Conservation (phyloP, 2,113 vertebrate species). For the Willisornis vidua region DNA sequence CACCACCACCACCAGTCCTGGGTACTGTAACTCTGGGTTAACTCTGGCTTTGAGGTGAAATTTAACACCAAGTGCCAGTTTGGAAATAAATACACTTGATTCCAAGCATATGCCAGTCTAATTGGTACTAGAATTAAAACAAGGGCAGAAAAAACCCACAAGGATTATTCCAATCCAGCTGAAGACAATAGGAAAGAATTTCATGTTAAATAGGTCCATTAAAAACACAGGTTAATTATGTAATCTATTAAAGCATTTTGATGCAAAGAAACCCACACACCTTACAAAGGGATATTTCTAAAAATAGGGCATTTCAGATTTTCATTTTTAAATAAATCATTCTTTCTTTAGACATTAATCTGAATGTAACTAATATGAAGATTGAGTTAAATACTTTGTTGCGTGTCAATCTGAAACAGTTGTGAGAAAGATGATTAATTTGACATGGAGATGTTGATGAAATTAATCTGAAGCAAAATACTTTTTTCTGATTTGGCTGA, state of each 20-base stretch:
- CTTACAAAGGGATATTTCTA: background rate
- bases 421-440: background rate
- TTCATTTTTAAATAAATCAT: background rate
- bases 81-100: background rate
- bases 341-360: background rate
- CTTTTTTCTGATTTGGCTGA: background rate
- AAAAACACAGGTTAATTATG: background rate
- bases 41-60: too few species aligned
- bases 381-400: background rate
- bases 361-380: background rate
- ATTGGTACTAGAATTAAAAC: background rate
- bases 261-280: background rate
- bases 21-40: background rate
- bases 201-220: background rate
- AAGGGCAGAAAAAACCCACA: rapidly evolving
- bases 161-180: background rate
- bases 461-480: background rate
- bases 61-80: background rate
- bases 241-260: background rate
- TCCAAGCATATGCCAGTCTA: background rate
- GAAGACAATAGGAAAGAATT: background rate
- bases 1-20: background rate
- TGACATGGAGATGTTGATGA: too few species aligned
- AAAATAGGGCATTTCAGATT: background rate
- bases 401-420: background rate